phyloP scores from a whole-genome alignment of 2,797 vertebrate species.

The Aythya fuligula region DNA sequence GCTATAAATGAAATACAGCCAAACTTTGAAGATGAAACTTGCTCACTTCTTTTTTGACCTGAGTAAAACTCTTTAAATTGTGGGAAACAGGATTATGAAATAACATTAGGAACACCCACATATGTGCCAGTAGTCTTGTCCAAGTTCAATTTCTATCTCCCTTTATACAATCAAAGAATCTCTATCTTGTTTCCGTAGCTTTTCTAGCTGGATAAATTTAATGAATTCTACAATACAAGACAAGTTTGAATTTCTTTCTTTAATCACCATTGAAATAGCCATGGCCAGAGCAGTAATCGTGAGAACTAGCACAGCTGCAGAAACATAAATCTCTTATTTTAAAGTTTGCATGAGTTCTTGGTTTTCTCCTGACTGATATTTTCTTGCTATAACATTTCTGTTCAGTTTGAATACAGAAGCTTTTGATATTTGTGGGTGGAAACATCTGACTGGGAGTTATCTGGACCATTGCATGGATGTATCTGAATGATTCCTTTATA shows the following conservation, averaged over 20 bases:
- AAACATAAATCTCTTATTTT: not conserved
- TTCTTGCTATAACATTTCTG: not conserved
- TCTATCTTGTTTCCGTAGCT: not conserved
- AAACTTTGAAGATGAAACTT: constrained; percentile 1
- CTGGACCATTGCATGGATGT: not conserved
- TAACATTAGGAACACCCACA: not conserved
- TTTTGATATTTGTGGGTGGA: not conserved
- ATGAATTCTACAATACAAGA: not conserved
- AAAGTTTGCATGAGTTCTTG: not conserved
- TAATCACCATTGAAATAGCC: not conserved
- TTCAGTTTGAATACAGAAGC: not conserved
- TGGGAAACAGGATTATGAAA: not conserved
- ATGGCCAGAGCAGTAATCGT: not conserved
- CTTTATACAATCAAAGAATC: not conserved
- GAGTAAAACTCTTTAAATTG: not conserved
- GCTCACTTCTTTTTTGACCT: not conserved
- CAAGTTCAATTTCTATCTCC: not conserved
- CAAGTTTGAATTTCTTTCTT: not conserved
- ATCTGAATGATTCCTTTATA: not conserved
- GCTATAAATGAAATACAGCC: not conserved
- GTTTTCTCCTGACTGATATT: not conserved
- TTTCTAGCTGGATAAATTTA: not conserved
- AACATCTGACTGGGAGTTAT: not conserved
- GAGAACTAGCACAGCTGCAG: not conserved
- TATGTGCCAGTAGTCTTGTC: not conserved